Evolutionary conservation across 2,797 vertebrate species (phyloP).

Genomic region (Heliangelus exortis): DNA sequence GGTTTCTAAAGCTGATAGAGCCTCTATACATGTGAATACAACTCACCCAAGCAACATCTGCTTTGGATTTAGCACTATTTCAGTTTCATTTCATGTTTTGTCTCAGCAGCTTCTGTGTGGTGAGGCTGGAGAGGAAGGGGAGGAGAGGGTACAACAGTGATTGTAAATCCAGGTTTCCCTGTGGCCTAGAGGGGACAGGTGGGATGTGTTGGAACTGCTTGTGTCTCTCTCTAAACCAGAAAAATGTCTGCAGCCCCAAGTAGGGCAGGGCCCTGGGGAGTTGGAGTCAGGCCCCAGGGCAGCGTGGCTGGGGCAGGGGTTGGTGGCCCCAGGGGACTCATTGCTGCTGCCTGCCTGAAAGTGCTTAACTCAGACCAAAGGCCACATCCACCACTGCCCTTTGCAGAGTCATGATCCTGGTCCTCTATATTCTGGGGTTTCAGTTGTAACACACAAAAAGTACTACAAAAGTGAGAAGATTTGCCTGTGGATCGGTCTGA

Average conservation of each 20-base stretch:
- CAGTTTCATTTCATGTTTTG: neutral
- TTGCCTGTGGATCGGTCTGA: neutral
- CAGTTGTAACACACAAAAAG: neutral
- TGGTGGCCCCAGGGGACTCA: neutral
- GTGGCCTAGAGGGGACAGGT: neutral
- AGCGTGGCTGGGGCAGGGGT: rapidly evolving
- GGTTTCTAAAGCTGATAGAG: neutral
- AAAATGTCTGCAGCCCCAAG: neutral
- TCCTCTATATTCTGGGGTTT: neutral
- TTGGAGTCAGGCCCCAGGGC: neutral
- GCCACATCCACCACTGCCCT: neutral
- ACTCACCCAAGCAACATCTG: neutral
- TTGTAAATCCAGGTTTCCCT: neutral
- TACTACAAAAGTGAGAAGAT: rapidly evolving
- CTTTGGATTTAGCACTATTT: neutral
- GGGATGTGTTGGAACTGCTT: neutral
- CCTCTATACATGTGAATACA: neutral
- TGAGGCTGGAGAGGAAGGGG: neutral
- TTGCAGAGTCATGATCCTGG: rapidly evolving
- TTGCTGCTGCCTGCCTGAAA: neutral
- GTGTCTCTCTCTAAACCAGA: neutral
- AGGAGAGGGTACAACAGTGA: neutral
- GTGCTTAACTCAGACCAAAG: neutral
- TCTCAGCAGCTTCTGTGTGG: neutral
- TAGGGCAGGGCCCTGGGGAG: neutral